Evolutionary conservation across 2,888 invertebrate genomes (phyloP), one percentile per base, ranked within the genome.

Genomic region (Eumacrocentrus americanus): DNA sequence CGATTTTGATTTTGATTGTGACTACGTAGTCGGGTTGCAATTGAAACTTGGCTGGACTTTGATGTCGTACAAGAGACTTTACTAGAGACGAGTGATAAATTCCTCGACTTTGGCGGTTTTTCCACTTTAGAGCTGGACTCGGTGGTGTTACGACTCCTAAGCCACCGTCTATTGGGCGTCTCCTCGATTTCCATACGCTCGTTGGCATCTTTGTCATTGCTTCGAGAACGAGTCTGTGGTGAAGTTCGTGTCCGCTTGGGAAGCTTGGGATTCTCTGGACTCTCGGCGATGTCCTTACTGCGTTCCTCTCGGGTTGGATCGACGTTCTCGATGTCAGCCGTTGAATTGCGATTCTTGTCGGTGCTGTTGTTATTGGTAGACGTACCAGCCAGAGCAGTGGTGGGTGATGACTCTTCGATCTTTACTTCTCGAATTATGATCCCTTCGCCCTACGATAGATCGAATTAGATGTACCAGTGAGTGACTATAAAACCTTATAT

Each of bases 281-380:
- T 62, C 62, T 68, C 68, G 48, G 6, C 55, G 48, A 22, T 70
- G 69, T 58, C 66, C 70, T 52, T 73, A 65, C 18, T 71, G 55
- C 40, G 59, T 72, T 65, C 74, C 70, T 61, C 70, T 61, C 14
- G 68, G 18, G 67, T 70, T 44, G 67, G 37, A 16, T 58, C 61
- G 7, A 65, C 60, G 50, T 54, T 61, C 46, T 63, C 61, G 6
- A 59, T 34, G 7, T 53, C 54, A 2, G 59, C 38, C 29, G 44
- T 53, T 54, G 73, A 66, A 67, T 80, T 78, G 37, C 75, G 65
- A 64, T 78, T 76, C 67, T 79, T 79, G 62, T 79, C 72, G 34
- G 70, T 71, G 56, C 73, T 75, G 63, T 77, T 78, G 66, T 70
- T 70, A 58, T 69, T 69, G 56, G 72, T 75, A n/a, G 61, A 64